phyloP scores from a whole-genome alignment of 2,888 invertebrate species.

The Nomada fucata region DNA sequence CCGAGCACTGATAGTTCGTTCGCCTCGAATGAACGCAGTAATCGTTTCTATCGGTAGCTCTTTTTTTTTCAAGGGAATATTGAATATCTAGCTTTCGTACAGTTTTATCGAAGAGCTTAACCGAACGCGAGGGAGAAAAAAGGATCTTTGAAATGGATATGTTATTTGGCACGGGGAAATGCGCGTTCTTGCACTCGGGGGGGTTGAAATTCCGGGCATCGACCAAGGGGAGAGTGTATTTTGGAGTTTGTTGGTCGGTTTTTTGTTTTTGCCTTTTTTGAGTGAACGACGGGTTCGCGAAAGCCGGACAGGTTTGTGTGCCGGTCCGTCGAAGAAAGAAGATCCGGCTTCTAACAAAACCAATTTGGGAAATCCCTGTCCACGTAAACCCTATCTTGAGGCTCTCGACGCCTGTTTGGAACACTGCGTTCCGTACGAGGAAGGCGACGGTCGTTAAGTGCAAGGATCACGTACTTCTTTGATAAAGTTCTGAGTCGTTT shows the following conservation, averaged over 20 bases:
- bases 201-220: not conserved
- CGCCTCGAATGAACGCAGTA: not conserved
- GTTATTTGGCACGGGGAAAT: slow-evolving; percentile 1
- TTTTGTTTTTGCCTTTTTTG: not conserved
- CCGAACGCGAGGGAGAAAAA: not conserved
- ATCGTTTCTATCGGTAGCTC: not conserved
- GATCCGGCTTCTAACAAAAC: slow-evolving; percentile 67
- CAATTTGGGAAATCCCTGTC: slow-evolving; percentile 71
- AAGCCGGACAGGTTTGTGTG: slow-evolving; percentile 16
- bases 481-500: slow-evolving; percentile 73
- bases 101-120: not conserved
- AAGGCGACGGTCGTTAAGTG: slow-evolving; percentile 69
- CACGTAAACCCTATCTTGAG: slow-evolving; percentile 64
- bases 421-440: slow-evolving; percentile 53
- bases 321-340: slow-evolving; percentile 24
- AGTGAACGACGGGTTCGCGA: not conserved
- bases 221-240: slow-evolving; percentile 23
- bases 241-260: slow-evolving; percentile 9
- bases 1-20: not conserved
- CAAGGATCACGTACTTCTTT: slow-evolving; percentile 74
- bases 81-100: not conserved
- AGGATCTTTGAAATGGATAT: not conserved
- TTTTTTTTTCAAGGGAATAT: not conserved
- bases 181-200: not conserved
- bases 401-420: slow-evolving; percentile 50